Conservation (phyloP, 2,888 invertebrate genomes). For the Xanthia icteritia region DNA sequence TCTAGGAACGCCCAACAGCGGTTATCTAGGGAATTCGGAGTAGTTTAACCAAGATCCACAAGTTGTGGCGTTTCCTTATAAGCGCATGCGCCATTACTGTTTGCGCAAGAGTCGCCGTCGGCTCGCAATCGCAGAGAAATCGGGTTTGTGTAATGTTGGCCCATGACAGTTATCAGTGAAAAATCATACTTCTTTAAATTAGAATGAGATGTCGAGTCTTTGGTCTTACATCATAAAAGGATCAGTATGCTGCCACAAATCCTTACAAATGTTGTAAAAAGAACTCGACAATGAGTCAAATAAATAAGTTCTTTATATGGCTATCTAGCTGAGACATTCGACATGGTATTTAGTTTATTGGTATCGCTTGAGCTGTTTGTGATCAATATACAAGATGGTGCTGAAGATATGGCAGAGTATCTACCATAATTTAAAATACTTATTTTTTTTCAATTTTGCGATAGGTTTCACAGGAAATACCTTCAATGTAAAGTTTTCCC, state of each 20-base stretch:
- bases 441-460: no score
- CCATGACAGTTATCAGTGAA: slow-evolving; percentile 60
- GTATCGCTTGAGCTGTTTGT: not conserved
- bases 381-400: not conserved
- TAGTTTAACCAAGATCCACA: slow-evolving; percentile 72
- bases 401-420: no score
- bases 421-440: no score
- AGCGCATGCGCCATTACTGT: slow-evolving; percentile 74
- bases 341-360: not conserved
- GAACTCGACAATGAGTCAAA: not conserved
- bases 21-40: slow-evolving; percentile 72
- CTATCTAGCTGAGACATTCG: not conserved
- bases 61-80: slow-evolving; percentile 79
- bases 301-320: slow-evolving; percentile 18
- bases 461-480: no score
- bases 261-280: not conserved
- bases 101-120: slow-evolving; percentile 75
- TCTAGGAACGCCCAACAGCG: slow-evolving; percentile 59
- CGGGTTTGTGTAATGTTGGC: slow-evolving; percentile 78
- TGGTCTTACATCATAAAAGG: not conserved
- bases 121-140: slow-evolving; percentile 79
- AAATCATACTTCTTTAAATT: slow-evolving; percentile 29
- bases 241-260: not conserved
- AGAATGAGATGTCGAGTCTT: not conserved
- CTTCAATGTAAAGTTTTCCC: no score